These are phyloP conservation scores for Virgularia gustaviana DNA, from an alignment of 92 coral and sea anemone genomes.

Conservation along the genomic window DNA sequence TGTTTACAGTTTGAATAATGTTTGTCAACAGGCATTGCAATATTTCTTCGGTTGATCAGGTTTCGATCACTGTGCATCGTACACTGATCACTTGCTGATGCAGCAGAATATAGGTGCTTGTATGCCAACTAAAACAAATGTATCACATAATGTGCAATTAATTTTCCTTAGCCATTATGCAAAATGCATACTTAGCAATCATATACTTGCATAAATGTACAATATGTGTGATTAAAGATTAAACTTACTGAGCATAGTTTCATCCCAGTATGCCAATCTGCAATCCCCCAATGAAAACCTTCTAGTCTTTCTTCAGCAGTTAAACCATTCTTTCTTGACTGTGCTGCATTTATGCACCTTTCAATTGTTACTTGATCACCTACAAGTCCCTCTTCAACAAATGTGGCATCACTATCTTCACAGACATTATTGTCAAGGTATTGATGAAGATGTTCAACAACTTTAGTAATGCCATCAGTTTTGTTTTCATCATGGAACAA, in stretches of 20 bases:
- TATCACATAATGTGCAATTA: too few species aligned
- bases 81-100: conserved; percentile 53
- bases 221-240: not conserved
- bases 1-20: conserved; percentile 50
- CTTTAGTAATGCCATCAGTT: conserved; percentile 40
- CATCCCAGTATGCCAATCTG: conserved; percentile 35
- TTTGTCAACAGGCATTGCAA: conserved; percentile 49
- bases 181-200: too few species aligned
- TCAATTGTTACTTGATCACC: conserved; percentile 46
- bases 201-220: too few species aligned
- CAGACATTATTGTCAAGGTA: not conserved
- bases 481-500: conserved; percentile 34
- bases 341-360: not conserved
- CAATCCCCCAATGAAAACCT: conserved; percentile 15
- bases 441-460: conserved; percentile 36
- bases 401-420: conserved; percentile 28
- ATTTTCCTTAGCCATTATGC: too few species aligned
- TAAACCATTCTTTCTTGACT: conserved; percentile 14
- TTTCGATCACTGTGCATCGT: conserved; percentile 58
- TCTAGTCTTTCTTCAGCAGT: conserved; percentile 13
- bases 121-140: conserved; percentile 36
- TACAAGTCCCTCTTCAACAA: conserved; percentile 33
- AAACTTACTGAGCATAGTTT: conserved; percentile 15
- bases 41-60: conserved; percentile 54
- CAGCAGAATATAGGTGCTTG: conserved; percentile 50